Conservation (phyloP, 2,888 invertebrate species). For the Metellina segmentata region DNA sequence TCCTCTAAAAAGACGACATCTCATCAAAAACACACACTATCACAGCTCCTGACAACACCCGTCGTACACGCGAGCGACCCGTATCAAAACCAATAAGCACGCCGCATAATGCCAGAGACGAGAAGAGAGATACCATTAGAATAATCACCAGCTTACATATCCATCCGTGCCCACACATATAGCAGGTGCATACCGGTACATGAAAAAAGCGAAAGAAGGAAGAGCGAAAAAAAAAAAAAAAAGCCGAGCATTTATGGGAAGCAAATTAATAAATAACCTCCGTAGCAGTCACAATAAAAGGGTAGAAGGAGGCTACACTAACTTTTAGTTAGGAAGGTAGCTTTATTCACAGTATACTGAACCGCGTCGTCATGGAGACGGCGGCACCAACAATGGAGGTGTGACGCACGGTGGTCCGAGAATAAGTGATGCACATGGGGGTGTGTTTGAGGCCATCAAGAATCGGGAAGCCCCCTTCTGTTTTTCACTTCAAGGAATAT, state of each 20-base stretch:
- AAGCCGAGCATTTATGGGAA: slow-evolving; percentile 51
- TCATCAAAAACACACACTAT: not conserved
- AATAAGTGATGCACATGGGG: slow-evolving; percentile 43
- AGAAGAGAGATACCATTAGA: slow-evolving; percentile 48
- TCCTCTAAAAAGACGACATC: not conserved
- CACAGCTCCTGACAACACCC: slow-evolving; percentile 21
- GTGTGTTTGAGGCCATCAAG: not conserved
- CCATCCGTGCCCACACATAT: slow-evolving; percentile 29
- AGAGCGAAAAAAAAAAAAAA: slow-evolving; percentile 45
- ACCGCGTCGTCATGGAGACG: slow-evolving; percentile 62
- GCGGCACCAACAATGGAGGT: slow-evolving; percentile 70
- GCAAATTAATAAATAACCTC: slow-evolving; percentile 76
- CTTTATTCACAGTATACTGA: slow-evolving; percentile 75
- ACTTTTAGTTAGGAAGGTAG: slow-evolving; percentile 69
- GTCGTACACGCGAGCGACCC: not conserved
- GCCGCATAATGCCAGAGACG: not conserved
- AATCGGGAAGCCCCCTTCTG: not conserved
- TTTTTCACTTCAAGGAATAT: not conserved
- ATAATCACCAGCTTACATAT: slow-evolving; percentile 62
- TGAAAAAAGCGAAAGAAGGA: slow-evolving; percentile 44
- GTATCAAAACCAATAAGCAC: slow-evolving; percentile 13
- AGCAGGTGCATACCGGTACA: slow-evolving; percentile 62
- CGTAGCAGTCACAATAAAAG: slow-evolving; percentile 46
- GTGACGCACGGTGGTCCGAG: slow-evolving; percentile 62
- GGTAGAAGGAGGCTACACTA: slow-evolving; percentile 26